phyloP scores from a whole-genome alignment of 1,140 invertebrate species.

The Zaprionus kolodkinae region DNA sequence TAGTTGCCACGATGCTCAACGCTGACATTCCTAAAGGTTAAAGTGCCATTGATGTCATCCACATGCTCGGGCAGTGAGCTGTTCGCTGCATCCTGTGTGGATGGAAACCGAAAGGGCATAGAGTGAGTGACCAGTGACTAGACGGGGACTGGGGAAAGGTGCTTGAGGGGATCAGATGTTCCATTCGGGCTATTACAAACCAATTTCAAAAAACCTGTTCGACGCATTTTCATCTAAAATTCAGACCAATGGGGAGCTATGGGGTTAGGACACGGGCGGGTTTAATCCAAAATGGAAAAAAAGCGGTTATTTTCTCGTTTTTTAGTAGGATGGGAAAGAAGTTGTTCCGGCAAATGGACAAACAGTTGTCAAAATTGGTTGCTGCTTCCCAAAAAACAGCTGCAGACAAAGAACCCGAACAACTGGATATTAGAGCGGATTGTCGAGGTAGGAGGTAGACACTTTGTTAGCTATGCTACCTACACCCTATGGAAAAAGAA shows the following conservation, averaged over 20 bases:
- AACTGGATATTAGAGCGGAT: conserved; percentile 14
- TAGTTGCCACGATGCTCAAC: conserved; percentile 92
- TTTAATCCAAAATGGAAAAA: conserved; percentile 46
- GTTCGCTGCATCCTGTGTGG: conserved; percentile 84
- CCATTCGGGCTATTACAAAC: conserved; percentile 57
- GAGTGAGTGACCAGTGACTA: not conserved
- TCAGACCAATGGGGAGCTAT: conserved; percentile 8
- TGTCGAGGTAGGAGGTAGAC: not conserved
- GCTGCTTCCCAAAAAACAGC: conserved; percentile 59
- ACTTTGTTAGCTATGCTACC: conserved; percentile 43
- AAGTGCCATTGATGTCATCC: conserved; percentile 92
- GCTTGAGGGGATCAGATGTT: not conserved
- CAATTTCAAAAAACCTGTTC: conserved; percentile 59
- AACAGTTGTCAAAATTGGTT: conserved; percentile 80
- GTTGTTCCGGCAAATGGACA: conserved; percentile 65
- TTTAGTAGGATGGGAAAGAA: conserved; percentile 8
- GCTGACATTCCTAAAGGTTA: conserved; percentile 92
- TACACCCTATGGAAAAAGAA: conserved; percentile 48
- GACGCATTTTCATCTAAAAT: conserved; percentile 72
- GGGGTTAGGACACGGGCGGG: conserved; percentile 19
- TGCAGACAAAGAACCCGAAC: conserved; percentile 50
- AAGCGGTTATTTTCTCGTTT: conserved; percentile 30
- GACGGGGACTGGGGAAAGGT: not conserved
- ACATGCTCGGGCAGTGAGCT: conserved; percentile 89
- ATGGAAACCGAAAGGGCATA: not conserved